Conservation (phyloP, 2,888 invertebrate genomes). For the Rutpela maculata region DNA sequence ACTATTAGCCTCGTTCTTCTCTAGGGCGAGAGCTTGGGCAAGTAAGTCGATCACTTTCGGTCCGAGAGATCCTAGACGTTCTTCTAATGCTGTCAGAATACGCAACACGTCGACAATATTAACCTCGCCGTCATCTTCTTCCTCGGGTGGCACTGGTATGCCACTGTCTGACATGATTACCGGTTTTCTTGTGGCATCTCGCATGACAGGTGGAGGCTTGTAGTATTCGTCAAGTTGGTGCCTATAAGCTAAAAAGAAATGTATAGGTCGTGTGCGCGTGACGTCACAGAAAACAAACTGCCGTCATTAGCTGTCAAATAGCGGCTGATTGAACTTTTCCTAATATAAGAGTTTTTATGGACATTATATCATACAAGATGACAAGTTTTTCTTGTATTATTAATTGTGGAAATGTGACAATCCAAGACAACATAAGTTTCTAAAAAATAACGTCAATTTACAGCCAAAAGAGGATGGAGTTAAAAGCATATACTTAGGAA, state of each 20-base stretch:
- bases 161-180: slow-evolving; percentile 10
- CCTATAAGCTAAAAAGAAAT: slow-evolving; percentile 24
- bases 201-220: slow-evolving; percentile 67
- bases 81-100: slow-evolving; percentile 87
- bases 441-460: no score
- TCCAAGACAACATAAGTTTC: no score
- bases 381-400: no score
- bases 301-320: no score
- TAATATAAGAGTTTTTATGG: no score
- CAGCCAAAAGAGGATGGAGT: no score
- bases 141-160: slow-evolving; percentile 60
- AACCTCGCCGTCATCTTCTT: slow-evolving; percentile 76
- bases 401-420: no score
- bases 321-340: no score
- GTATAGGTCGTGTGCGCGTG: no score
- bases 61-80: slow-evolving; percentile 88
- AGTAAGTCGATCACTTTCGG: slow-evolving; percentile 86
- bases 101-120: slow-evolving; percentile 83
- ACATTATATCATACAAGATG: no score
- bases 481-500: no score
- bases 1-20: slow-evolving; percentile 83
- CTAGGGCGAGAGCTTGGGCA: slow-evolving; percentile 86
- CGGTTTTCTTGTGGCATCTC: slow-evolving; percentile 68
- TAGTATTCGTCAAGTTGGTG: slow-evolving; percentile 61
- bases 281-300: no score